Conservation (phyloP, 2,113 vertebrate genomes). For the Gambusia holbrooki region DNA sequence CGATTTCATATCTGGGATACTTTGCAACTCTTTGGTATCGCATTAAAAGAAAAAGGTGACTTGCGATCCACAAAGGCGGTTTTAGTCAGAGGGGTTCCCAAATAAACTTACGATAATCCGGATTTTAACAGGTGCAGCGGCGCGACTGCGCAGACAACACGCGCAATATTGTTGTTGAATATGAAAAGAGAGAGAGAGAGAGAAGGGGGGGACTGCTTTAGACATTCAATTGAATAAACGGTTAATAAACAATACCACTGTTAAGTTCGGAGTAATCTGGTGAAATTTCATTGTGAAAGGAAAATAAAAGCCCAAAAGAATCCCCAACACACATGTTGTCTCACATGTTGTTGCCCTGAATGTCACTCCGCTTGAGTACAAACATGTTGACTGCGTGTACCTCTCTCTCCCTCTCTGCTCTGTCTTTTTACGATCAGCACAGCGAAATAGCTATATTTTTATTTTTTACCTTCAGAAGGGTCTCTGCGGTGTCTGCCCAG, state of each 20-base stretch:
- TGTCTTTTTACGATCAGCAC: background rate
- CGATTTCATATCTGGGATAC: background rate
- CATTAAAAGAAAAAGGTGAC: no score
- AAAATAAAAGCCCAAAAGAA: background rate
- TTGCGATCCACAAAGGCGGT: background rate
- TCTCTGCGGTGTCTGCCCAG: conserved; percentile 40
- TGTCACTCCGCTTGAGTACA: background rate
- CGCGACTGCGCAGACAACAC: background rate
- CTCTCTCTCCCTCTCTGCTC: no score
- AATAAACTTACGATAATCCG: conserved; percentile 1
- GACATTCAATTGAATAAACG: background rate
- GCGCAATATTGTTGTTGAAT: background rate
- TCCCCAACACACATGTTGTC: background rate
- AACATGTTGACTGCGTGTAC: conserved; percentile 13
- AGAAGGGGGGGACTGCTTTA: no score
- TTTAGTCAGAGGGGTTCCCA: background rate
- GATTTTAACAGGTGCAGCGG: conserved; percentile 53
- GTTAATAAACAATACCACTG: background rate
- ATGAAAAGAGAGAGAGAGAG: background rate
- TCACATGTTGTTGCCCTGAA: background rate
- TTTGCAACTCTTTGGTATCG: background rate
- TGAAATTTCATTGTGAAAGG: background rate
- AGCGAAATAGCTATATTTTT: background rate
- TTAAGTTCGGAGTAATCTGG: background rate
- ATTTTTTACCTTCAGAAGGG: conserved; percentile 44